These are phyloP conservation scores for Sarcophaga peregrina DNA, from an alignment of 1,140 invertebrate genomes.

Conservation along the genomic window DNA sequence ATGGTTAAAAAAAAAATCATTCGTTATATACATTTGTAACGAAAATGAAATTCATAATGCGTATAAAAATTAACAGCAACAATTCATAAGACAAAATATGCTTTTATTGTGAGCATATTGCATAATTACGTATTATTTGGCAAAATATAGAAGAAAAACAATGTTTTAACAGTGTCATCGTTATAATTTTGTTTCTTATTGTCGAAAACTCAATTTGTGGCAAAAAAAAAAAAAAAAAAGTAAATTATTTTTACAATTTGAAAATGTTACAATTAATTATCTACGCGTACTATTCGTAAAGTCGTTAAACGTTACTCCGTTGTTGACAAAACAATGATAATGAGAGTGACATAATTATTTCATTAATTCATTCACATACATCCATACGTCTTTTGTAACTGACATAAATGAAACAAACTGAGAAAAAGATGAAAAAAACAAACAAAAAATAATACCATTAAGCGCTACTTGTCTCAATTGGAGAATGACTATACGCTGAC, in stretches of 20 bases:
- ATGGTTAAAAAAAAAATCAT: too few species aligned
- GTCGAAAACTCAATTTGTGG: not conserved
- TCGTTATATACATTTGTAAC: too few species aligned
- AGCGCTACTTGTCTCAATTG: too few species aligned
- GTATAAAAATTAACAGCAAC: too few species aligned
- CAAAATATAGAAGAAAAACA: not conserved
- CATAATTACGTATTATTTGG: not conserved
- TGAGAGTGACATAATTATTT: conserved; percentile 7
- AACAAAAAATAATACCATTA: too few species aligned
- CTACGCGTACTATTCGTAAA: not conserved
- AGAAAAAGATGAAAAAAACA: too few species aligned
- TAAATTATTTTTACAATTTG: not conserved
- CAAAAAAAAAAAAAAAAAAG: not conserved
- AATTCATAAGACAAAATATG: too few species aligned
- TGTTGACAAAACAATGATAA: not conserved
- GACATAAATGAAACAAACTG: too few species aligned
- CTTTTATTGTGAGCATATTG: not conserved
- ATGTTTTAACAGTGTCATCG: too few species aligned
- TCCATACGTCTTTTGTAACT: too few species aligned
- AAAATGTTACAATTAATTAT: conserved; percentile 8
- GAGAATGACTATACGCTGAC: too few species aligned
- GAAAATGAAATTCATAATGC: too few species aligned
- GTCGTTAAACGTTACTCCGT: not conserved
- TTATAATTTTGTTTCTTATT: not conserved
- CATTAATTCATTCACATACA: not conserved